phyloP scores from a whole-genome alignment of 2,888 invertebrate species.

The Alcis repandata region DNA sequence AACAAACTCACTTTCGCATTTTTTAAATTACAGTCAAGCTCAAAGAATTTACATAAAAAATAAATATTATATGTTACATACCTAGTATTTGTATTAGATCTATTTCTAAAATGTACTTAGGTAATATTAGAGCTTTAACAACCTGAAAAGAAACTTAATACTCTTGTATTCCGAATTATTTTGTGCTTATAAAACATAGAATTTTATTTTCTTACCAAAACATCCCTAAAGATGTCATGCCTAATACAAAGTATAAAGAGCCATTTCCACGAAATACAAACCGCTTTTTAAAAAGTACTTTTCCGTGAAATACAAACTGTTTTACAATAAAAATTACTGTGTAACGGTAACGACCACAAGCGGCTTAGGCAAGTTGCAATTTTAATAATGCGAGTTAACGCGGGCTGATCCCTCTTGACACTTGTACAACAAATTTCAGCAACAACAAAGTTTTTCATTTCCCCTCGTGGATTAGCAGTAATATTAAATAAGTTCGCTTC shows the following conservation, averaged over 20 bases:
- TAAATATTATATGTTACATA: too few relatives aligned
- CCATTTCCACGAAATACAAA: background rate
- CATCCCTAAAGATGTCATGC: background rate
- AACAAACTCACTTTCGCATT: too few relatives aligned
- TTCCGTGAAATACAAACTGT: constrained; percentile 10
- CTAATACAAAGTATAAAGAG: background rate
- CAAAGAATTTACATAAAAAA: too few relatives aligned
- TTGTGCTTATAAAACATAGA: too few relatives aligned
- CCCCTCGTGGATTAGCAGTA: constrained; percentile 42
- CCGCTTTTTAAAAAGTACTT: constrained; percentile 22
- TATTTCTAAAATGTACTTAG: too few relatives aligned
- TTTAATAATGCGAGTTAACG: constrained; percentile 37
- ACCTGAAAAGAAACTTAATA: too few relatives aligned
- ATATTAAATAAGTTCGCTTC: constrained; percentile 45
- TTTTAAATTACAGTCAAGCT: too few relatives aligned
- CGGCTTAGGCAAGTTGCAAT: constrained; percentile 37
- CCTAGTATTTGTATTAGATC: too few relatives aligned
- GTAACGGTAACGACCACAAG: constrained; percentile 20
- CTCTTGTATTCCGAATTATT: too few relatives aligned
- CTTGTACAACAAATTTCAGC: constrained; percentile 41
- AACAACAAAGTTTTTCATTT: constrained; percentile 52
- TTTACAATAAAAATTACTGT: constrained; percentile 19
- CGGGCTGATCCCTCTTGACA: constrained; percentile 36
- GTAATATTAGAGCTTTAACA: too few relatives aligned
- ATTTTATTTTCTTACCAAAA: background rate